Conservation (phyloP, 2,797 vertebrate genomes). For the Apogon talboti region DNA sequence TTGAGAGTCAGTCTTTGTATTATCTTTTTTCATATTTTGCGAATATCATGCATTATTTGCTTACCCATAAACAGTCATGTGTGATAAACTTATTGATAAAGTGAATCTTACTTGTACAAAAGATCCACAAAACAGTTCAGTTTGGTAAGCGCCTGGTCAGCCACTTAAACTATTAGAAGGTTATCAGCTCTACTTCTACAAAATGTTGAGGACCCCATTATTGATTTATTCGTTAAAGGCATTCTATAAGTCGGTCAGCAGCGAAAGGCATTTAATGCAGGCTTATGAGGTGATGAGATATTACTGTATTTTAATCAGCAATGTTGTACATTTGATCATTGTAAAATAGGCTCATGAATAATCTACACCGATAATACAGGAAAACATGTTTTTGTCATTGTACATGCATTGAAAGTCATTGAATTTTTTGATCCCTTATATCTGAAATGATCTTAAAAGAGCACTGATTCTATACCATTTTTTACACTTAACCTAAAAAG, state of each 20-base stretch:
- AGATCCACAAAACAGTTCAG: not conserved
- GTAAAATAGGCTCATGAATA: too few relatives aligned
- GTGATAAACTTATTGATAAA: constrained; percentile 4
- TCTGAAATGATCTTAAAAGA: not conserved
- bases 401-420: not conserved
- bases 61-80: too few relatives aligned
- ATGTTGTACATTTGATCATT: not conserved
- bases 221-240: too few relatives aligned
- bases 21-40: not conserved
- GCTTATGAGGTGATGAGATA: not conserved
- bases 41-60: not conserved
- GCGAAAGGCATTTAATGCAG: not conserved
- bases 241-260: too few relatives aligned
- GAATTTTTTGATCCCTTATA: too few relatives aligned
- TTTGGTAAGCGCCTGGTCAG: constrained; percentile 1
- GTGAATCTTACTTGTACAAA: constrained; percentile 7
- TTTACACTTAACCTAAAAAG: constrained; percentile 63
- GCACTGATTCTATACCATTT: not conserved
- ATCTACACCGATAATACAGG: not conserved
- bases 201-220: not conserved
- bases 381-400: not conserved
- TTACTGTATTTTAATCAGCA: constrained; percentile 13
- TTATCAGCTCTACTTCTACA: constrained; percentile 11
- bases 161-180: constrained; percentile 19
- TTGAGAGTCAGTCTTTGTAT: too few relatives aligned